phyloP scores from a whole-genome alignment of 53 echinoderm and acorn worm genomes.

The Arbacia lixula region DNA sequence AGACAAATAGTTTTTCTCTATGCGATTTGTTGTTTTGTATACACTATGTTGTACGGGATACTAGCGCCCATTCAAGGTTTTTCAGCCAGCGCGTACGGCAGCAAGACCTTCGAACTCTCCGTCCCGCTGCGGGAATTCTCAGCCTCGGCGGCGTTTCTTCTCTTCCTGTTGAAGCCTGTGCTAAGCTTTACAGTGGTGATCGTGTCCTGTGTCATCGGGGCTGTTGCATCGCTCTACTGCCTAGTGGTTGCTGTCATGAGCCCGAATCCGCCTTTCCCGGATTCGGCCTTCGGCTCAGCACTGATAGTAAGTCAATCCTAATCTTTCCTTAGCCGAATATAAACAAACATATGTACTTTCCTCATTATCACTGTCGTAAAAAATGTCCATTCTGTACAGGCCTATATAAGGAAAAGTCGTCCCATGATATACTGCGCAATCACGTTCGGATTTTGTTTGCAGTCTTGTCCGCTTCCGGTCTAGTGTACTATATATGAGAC shows the following conservation, averaged over 20 bases:
- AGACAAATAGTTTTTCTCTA: constrained; percentile 32
- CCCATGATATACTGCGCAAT: no score
- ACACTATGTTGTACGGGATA: constrained; percentile 38
- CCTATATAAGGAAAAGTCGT: no score
- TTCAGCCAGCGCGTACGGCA: constrained; percentile 68
- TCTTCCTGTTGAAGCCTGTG: constrained; percentile 64
- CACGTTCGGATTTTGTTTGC: no score
- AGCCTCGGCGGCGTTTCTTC: constrained; percentile 34
- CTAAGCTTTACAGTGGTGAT: constrained; percentile 22
- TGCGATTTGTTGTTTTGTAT: constrained; percentile 25
- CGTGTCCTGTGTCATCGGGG: constrained; percentile 15
- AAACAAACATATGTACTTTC: no score
- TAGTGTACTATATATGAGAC: no score
- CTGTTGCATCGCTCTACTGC: constrained; percentile 32
- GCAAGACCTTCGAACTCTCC: constrained; percentile 22
- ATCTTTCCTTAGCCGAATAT: no score
- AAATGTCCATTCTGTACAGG: no score
- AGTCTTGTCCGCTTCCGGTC: no score
- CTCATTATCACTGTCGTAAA: no score
- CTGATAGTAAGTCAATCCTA: constrained; percentile 75
- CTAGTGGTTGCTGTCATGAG: constrained; percentile 61
- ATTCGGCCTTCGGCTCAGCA: constrained; percentile 37
- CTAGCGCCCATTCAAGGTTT: constrained; percentile 58
- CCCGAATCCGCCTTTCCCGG: constrained; percentile 63
- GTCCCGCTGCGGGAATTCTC: constrained; percentile 42